Percentiles rank a stretch among this genome's conserved stretches.
Evolutionary conservation across 2,113 vertebrate genomes (phyloP).

Genomic region (Martes martes): DNA sequence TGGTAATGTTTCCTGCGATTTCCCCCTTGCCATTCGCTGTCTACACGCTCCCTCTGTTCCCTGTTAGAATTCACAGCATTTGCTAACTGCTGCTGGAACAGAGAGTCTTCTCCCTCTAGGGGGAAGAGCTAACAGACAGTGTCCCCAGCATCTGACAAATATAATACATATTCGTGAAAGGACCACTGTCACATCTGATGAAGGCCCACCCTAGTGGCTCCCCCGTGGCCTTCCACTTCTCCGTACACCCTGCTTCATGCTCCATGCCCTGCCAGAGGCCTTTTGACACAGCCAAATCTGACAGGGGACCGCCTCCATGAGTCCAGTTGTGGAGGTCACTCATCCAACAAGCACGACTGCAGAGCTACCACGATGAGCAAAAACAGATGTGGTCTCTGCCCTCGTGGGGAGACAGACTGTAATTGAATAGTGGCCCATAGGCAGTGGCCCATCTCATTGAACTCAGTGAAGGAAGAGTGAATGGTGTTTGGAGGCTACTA

Average conservation of each 20-base stretch:
- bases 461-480: not conserved
- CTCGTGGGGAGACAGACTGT: not conserved
- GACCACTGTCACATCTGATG: not conserved
- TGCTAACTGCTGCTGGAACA: not conserved
- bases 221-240: rapidly evolving
- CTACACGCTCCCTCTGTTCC: rapidly evolving
- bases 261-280: too few relatives aligned
- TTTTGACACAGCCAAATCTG: too few relatives aligned
- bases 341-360: not conserved
- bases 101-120: not conserved
- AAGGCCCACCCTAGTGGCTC: rapidly evolving
- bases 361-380: not conserved
- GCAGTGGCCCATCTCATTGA: not conserved
- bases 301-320: rapidly evolving
- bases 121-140: not conserved
- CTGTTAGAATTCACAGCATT: not conserved
- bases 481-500: not conserved
- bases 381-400: not conserved
- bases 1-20: not conserved
- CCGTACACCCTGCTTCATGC: rapidly evolving
- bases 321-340: not conserved
- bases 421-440: not conserved
- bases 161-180: rapidly evolving
- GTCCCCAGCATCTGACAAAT: not conserved
- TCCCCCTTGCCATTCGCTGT: not conserved